These are phyloP conservation scores for Eunapius fragilis DNA, from an alignment of 37 sponge, comb jelly and placozoan species.

Conservation along the genomic window DNA sequence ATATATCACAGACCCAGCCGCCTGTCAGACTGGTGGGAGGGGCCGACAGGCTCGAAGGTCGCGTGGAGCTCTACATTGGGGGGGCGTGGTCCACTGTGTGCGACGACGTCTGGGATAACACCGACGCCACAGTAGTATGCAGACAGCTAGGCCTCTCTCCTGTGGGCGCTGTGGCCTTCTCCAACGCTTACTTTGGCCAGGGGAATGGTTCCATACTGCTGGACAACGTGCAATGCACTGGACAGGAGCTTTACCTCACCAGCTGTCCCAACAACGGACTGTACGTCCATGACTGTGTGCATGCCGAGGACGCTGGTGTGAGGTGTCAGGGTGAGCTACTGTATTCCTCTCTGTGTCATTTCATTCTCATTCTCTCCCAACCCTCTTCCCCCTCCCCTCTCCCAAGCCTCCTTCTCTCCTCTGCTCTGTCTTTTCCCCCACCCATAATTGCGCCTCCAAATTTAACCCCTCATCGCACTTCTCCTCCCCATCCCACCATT, in stretches of 20 bases:
- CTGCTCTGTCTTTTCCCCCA: too few relatives aligned
- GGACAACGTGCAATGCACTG: neutral
- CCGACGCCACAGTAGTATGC: neutral
- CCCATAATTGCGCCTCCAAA: too few relatives aligned
- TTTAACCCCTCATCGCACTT: too few relatives aligned
- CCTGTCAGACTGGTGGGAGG: slow-evolving; percentile 16
- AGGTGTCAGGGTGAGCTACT: neutral
- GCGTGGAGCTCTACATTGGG: slow-evolving; percentile 29
- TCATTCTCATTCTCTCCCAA: neutral
- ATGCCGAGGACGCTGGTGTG: slow-evolving; percentile 3
- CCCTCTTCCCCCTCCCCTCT: neutral
- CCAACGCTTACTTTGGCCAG: neutral
- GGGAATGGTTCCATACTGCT: neutral
- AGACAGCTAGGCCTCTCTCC: neutral
- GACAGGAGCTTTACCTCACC: neutral
- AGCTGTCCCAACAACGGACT: slow-evolving; percentile 4
- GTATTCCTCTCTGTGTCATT: neutral
- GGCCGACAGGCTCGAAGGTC: slow-evolving; percentile 3
- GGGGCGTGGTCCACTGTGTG: neutral
- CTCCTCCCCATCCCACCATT: neutral
- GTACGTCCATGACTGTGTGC: neutral
- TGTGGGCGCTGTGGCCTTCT: neutral
- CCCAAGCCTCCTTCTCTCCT: too few relatives aligned
- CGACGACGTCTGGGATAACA: neutral
- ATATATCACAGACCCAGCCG: neutral